Evolutionary conservation across 1,140 invertebrate species (phyloP).

Genomic region (Antheraea pernyi): DNA sequence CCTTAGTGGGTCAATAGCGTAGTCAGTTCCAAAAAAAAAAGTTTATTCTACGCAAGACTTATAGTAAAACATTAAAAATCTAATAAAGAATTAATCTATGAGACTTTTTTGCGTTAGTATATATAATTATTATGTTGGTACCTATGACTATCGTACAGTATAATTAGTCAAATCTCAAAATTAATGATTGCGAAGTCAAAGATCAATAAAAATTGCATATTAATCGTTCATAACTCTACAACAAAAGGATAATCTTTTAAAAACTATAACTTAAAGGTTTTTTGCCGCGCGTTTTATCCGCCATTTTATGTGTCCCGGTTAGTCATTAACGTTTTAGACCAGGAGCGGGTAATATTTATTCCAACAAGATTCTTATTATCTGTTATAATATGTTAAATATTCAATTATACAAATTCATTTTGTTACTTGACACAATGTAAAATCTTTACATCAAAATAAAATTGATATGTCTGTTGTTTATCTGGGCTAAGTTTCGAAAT

Average conservation of each 20-base stretch:
- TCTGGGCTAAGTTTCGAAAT: too few species aligned
- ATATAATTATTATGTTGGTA: background rate
- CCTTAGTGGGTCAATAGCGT: too few species aligned
- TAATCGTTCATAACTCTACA: constrained; percentile 20
- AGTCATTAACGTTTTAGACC: constrained; percentile 62
- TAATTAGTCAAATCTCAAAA: constrained; percentile 6
- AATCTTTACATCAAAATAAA: too few species aligned
- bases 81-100: too few species aligned
- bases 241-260: constrained; percentile 26
- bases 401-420: too few species aligned
- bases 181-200: constrained; percentile 15
- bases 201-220: constrained; percentile 20
- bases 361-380: background rate
- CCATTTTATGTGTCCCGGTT: constrained; percentile 50
- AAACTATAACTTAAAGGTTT: constrained; percentile 30
- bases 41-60: too few species aligned
- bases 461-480: too few species aligned
- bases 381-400: too few species aligned
- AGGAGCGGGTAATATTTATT: constrained; percentile 27
- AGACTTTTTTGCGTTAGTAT: too few species aligned
- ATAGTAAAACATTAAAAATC: too few species aligned
- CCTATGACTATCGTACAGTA: background rate
- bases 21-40: too few species aligned
- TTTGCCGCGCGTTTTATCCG: constrained; percentile 34
- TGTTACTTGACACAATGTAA: too few species aligned